Percentiles rank a stretch among this genome's conserved stretches.
Evolutionary conservation across 2,113 vertebrate species (phyloP).

Genomic region (Sylvilagus bachmani): DNA sequence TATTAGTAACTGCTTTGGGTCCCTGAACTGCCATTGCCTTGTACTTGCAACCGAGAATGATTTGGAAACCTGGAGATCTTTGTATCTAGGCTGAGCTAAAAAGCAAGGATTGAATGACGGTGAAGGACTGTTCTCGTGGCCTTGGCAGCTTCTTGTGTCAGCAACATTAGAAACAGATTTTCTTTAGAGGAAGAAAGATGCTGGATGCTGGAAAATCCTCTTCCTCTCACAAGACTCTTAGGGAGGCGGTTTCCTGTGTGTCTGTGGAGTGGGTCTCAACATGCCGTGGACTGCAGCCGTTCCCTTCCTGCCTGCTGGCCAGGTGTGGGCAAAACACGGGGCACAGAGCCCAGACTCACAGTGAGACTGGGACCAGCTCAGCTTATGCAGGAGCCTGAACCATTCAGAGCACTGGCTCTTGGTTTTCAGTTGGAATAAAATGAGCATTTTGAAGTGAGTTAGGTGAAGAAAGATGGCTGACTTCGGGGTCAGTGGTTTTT

Average conservation of each 20-base stretch:
- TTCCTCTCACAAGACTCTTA: not conserved
- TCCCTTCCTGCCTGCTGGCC: not conserved
- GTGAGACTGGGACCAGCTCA: not conserved
- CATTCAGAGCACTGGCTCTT: accelerated
- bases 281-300: not conserved
- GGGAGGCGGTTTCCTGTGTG: not conserved
- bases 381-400: accelerated
- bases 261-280: not conserved
- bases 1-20: slow-evolving; percentile 37
- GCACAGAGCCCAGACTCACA: not conserved
- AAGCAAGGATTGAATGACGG: not conserved
- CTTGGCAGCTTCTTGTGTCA: not conserved
- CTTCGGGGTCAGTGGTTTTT: not conserved
- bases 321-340: accelerated
- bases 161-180: not conserved
- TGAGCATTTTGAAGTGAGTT: not conserved
- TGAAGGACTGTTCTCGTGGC: not conserved
- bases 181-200: not conserved
- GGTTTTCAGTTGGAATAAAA: not conserved
- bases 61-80: slow-evolving; percentile 40
- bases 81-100: not conserved
- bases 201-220: not conserved
- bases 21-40: not conserved
- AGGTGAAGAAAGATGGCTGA: not conserved
- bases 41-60: not conserved